Conservation (phyloP, 2,113 vertebrate genomes). For the Danio rerio region GRCz12tu NC_133176.1:1238501-1239000, state of each 20-base stretch:
- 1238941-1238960: no score
- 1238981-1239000: no score
- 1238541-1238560: constrained; percentile 68
- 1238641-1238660: no score
- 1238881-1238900: no score
- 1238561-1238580: constrained; percentile 63
- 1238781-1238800: neutral
- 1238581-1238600: constrained; percentile 56
- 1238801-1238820: neutral
- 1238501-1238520: constrained; percentile 69
- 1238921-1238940: no score
- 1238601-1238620: neutral
- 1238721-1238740: neutral
- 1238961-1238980: no score
- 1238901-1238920: no score
- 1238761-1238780: neutral
- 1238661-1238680: no score
- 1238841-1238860: neutral
- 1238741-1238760: no score
- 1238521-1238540: constrained; percentile 67
- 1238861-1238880: neutral
- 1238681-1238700: neutral
- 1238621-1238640: no score
- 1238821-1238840: neutral
- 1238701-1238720: neutral